Evolutionary conservation across 2,888 invertebrate species (phyloP).

Genomic region (Eremobia ochroleuca): DNA sequence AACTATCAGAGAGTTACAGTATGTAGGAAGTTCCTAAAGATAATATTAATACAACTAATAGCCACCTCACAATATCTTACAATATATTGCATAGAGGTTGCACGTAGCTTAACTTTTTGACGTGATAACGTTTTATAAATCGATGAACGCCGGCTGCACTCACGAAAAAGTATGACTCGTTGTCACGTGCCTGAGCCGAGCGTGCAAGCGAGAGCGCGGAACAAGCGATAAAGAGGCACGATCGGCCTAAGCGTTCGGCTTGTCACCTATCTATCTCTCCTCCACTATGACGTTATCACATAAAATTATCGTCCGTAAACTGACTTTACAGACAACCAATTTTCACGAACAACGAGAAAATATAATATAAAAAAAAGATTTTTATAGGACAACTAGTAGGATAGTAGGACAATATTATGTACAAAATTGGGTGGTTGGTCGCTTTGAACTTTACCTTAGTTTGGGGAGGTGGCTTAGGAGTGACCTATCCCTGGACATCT

Average conservation of each 20-base stretch:
- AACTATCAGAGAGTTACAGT: conserved; percentile 22
- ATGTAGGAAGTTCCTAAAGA: conserved; percentile 39
- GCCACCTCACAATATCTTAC: background rate
- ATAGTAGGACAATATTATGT: conserved; percentile 1
- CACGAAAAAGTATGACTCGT: too few species aligned
- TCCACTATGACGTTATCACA: too few species aligned
- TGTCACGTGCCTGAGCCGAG: too few species aligned
- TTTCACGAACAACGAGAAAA: conserved; percentile 11
- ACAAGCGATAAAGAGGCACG: too few species aligned
- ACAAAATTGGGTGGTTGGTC: background rate
- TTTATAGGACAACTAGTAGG: background rate
- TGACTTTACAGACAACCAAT: too few species aligned
- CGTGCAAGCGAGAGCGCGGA: too few species aligned
- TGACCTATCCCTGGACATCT: too few species aligned
- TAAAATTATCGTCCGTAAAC: too few species aligned
- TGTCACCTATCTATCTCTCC: too few species aligned
- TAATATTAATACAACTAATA: conserved; percentile 10
- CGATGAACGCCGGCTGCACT: too few species aligned
- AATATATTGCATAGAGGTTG: background rate
- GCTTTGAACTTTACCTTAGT: conserved; percentile 10
- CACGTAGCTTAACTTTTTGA: background rate
- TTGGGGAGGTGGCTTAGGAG: background rate
- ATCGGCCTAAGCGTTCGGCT: too few species aligned
- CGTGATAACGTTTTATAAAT: too few species aligned
- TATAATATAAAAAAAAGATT: background rate